These are phyloP conservation scores for Anthopleura xanthogrammica DNA, from an alignment of 92 coral and sea anemone genomes.

Conservation along the genomic window DNA sequence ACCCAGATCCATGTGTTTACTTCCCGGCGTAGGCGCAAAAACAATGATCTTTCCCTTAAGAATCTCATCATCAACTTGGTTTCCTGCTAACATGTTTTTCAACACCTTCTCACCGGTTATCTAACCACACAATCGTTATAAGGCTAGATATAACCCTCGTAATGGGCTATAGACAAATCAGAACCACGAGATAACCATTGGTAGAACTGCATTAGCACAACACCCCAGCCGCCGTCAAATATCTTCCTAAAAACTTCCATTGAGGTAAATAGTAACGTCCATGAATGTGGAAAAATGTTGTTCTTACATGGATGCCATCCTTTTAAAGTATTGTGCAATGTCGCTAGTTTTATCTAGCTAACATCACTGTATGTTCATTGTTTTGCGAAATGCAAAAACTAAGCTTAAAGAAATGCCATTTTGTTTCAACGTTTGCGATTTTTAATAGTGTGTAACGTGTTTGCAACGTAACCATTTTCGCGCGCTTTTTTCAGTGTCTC, in stretches of 20 bases:
- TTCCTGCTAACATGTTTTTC: constrained; percentile 19
- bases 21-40: background rate
- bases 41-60: background rate
- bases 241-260: background rate
- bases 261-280: background rate
- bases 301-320: background rate
- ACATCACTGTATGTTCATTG: background rate
- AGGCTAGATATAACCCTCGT: background rate
- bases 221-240: background rate
- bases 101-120: constrained; percentile 19
- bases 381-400: no score
- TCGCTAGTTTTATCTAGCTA: background rate
- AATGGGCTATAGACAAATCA: background rate
- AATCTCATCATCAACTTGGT: background rate
- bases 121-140: background rate
- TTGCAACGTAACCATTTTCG: no score
- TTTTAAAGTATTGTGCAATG: background rate
- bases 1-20: background rate
- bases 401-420: no score
- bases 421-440: no score
- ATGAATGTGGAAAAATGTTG: no score
- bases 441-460: no score
- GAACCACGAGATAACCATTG: background rate
- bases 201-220: background rate
- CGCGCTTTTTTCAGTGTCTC: no score